Percentiles rank a stretch among this genome's conserved stretches.
These are phyloP conservation scores for Hesperia comma DNA, from an alignment of 2,888 invertebrate genomes.

Conservation along the genomic window DNA sequence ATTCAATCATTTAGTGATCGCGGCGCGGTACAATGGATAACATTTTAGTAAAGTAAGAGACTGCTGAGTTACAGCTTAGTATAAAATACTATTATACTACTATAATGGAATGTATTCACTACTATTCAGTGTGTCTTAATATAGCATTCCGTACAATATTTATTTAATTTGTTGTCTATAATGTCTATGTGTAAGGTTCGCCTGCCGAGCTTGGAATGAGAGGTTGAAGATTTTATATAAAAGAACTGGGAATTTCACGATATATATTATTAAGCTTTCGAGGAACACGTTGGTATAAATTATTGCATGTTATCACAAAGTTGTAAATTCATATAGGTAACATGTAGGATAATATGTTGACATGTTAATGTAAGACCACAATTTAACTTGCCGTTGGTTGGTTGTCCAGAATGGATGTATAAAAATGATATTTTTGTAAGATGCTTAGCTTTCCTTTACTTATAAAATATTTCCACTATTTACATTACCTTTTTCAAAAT, in stretches of 20 bases:
- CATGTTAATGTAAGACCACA: conserved; percentile 49
- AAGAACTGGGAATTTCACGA: conserved; percentile 20
- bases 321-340: conserved; percentile 43
- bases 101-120: conserved; percentile 43
- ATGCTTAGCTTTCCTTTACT: conserved; percentile 82
- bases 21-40: conserved; percentile 38
- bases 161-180: conserved; percentile 41
- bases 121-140: conserved; percentile 46
- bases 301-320: conserved; percentile 51
- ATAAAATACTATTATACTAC: conserved; percentile 38
- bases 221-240: conserved; percentile 18
- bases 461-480: conserved; percentile 78
- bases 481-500: conserved; percentile 71
- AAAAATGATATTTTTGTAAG: conserved; percentile 80
- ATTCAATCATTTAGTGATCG: conserved; percentile 7
- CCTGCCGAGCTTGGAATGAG: conserved; percentile 29
- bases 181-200: conserved; percentile 41
- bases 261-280: conserved; percentile 43
- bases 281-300: conserved; percentile 51
- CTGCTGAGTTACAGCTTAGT: conserved; percentile 49
- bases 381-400: conserved; percentile 65
- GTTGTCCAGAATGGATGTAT: conserved; percentile 68
- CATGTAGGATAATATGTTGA: conserved; percentile 33
- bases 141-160: conserved; percentile 60
- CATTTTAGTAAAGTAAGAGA: conserved; percentile 41